Evolutionary conservation across 92 coral and sea anemone species (phyloP).

Genomic region (Parazoanthus darwini): DNA sequence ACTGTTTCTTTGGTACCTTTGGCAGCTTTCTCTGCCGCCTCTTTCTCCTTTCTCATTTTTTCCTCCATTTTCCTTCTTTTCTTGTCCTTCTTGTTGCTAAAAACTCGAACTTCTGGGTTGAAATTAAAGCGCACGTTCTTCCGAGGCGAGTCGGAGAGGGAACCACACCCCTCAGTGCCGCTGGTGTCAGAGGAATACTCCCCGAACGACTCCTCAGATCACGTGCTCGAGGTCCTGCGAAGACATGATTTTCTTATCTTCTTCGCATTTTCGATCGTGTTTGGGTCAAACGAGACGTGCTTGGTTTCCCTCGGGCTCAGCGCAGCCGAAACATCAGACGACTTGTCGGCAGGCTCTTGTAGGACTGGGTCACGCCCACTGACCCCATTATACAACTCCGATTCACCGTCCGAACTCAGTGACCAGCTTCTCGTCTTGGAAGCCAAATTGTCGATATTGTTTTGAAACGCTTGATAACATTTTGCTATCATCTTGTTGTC

Average conservation of each 20-base stretch:
- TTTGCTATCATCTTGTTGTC: conserved; percentile 38
- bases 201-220: conserved; percentile 79
- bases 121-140: conserved; percentile 96
- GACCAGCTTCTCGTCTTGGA: conserved; percentile 44
- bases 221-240: conserved; percentile 79
- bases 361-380: not conserved
- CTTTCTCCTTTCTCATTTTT: conserved; percentile 53
- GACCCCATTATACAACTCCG: conserved; percentile 1
- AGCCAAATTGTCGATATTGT: conserved; percentile 26
- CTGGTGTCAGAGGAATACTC: conserved; percentile 60
- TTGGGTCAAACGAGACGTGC: conserved; percentile 38
- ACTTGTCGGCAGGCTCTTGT: not conserved
- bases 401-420: conserved; percentile 36
- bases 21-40: conserved; percentile 24
- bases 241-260: conserved; percentile 69
- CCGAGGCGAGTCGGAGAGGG: conserved; percentile 75
- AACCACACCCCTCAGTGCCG: conserved; percentile 50
- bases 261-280: conserved; percentile 43
- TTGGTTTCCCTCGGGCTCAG: conserved; percentile 33
- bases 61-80: conserved; percentile 80
- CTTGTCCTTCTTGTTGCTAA: conserved; percentile 94
- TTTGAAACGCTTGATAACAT: conserved; percentile 34
- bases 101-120: conserved; percentile 88
- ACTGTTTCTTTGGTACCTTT: conserved; percentile 25
- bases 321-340: not conserved